Percentiles rank a stretch among this genome's conserved stretches.
phyloP scores from a whole-genome alignment of 2,797 vertebrate genomes.

The Oreortyx pictus region DNA sequence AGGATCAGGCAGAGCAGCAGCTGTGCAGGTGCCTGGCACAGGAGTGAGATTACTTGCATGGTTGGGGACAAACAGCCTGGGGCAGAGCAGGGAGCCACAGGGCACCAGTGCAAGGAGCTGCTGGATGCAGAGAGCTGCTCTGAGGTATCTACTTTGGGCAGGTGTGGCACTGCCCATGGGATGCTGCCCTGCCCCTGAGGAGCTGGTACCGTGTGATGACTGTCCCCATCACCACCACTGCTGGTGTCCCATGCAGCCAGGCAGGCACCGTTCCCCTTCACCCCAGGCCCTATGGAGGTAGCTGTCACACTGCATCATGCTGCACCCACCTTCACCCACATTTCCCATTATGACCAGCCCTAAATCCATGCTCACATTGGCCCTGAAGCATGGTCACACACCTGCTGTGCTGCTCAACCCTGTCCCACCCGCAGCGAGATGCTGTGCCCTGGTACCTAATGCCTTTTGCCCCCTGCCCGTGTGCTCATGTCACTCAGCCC shows the following conservation, averaged over 20 bases:
- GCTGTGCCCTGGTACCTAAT: fast-evolving
- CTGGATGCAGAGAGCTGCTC: not conserved
- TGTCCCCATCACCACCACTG: fast-evolving
- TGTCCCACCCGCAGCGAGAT: fast-evolving
- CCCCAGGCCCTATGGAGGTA: not conserved
- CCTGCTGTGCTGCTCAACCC: not conserved
- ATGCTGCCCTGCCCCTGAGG: not conserved
- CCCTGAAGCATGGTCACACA: not conserved
- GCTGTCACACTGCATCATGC: not conserved
- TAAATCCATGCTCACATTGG: not conserved
- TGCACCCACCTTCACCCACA: not conserved
- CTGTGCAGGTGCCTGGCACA: not conserved
- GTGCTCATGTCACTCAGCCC: not conserved
- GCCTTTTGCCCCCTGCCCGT: not conserved
- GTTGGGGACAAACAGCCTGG: fast-evolving
- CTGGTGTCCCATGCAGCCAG: not conserved
- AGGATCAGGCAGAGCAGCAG: not conserved
- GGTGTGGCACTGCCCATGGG: fast-evolving
- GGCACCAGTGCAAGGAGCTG: not conserved
- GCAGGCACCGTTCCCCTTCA: not conserved
- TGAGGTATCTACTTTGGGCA: not conserved
- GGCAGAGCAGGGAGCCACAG: not conserved
- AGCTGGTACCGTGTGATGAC: fast-evolving
- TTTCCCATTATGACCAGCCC: fast-evolving
- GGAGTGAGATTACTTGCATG: fast-evolving